Evolutionary conservation across 2,113 vertebrate genomes (phyloP), one percentile per base, ranked within the genome.

Genomic region (Echinops telfairi): DNA sequence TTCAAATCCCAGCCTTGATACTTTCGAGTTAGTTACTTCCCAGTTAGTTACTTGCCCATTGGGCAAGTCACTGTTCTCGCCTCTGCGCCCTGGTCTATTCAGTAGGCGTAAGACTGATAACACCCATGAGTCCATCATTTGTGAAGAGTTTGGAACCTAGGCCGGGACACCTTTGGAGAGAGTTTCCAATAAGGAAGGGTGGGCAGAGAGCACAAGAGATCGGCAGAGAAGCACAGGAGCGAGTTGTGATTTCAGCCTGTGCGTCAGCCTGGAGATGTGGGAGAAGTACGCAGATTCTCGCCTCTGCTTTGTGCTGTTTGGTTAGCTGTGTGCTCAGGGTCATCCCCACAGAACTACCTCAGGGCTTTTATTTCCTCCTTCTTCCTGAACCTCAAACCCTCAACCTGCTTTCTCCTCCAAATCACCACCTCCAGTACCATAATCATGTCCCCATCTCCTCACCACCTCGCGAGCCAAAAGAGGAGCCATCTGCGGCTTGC

Each of bases 271-370:
- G 33, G 29, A 58, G 58, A n/a, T 47, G 2, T 33, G 3, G 16
- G 43, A 82, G 12, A 85, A 17, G 20, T 64, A 0, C 9, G 1
- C 7, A 73, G 78, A 20, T 27, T 77, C 15, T 38, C 57, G 77
- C 88, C 33, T 80, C 57, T 33, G 14, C 53, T 91, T n/a, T 77
- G 36, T 33, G 84, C 57, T 78, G 36, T 77, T 43, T 86, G 70
- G 77, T 57, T 81, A 15, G 11, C 22, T 31, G 6, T 38, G 23
- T 16, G 16, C 19, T 10, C 14, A 3, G 33, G 16, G 23, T 19
- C 36, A 22, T 38, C 47, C 16, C 31, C 43, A 53, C 8, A 47
- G 53, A 25, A 6, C 22, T 29, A 10, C 27, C 5, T 20, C 1
- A 9, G 33, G n/a, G 9, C 33, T 90, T 90, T 23, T 9, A 3